Evolutionary conservation across 2,888 invertebrate genomes (phyloP).

Genomic region (Chamaedrilus cognettii): DNA sequence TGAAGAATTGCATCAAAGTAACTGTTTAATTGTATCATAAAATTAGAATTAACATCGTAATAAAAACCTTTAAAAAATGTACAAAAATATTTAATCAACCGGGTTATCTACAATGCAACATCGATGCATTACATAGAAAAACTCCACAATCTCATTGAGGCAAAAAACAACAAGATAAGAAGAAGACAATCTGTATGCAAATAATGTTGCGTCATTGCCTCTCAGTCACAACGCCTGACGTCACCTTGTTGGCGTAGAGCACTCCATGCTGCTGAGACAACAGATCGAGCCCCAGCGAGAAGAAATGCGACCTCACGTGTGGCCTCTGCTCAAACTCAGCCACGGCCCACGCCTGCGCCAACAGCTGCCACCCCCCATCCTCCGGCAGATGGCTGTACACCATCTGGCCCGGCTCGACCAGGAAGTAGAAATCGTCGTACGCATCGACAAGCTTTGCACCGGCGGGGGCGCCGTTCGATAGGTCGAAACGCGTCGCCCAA

Average conservation of each 20-base stretch:
- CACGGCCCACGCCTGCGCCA: constrained; percentile 39
- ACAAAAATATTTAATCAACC: too few relatives aligned
- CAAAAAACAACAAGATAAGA: too few relatives aligned
- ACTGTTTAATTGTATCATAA: too few relatives aligned
- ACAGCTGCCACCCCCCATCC: constrained; percentile 55
- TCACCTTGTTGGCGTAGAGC: constrained; percentile 42
- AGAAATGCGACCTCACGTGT: constrained; percentile 59
- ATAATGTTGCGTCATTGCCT: too few relatives aligned
- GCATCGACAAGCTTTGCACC: constrained; percentile 72
- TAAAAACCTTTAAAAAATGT: too few relatives aligned
- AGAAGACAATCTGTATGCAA: too few relatives aligned
- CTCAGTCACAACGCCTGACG: too few relatives aligned
- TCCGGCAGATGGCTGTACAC: constrained; percentile 59
- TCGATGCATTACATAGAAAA: too few relatives aligned
- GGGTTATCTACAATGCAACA: too few relatives aligned
- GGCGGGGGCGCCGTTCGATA: background rate
- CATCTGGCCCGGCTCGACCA: constrained; percentile 84
- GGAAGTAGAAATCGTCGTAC: constrained; percentile 99
- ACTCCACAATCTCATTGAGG: too few relatives aligned
- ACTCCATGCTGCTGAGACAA: constrained; percentile 42
- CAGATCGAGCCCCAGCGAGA: constrained; percentile 56
- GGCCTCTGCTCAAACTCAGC: constrained; percentile 58
- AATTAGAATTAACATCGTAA: too few relatives aligned
- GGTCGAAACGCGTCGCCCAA: constrained; percentile 86
- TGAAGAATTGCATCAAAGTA: too few relatives aligned